Percentiles rank a stretch among this genome's conserved stretches.
phyloP scores from a whole-genome alignment of 2,113 vertebrate species.

The Oncorhynchus keta region DNA sequence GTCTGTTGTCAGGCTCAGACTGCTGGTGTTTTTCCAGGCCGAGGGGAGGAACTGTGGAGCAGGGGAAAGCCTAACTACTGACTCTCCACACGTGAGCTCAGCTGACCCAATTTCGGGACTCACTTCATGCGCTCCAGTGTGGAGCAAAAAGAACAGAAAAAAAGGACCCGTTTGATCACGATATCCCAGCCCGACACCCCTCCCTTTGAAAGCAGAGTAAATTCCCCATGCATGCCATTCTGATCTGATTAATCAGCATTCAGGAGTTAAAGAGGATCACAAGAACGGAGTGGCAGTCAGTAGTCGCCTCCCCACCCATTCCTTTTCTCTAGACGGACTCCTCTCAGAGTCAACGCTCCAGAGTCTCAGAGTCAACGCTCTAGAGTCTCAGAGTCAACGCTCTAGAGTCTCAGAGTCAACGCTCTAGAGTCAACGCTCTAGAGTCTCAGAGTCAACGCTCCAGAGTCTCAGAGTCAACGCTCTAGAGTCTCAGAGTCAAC shows the following conservation, averaged over 20 bases:
- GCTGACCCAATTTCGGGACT: constrained; percentile 65
- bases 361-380: neutral
- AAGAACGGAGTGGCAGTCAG: constrained; percentile 14
- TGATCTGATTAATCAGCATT: constrained; percentile 50
- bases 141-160: constrained; percentile 37
- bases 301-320: neutral
- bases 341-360: constrained; percentile 10
- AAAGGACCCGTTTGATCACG: constrained; percentile 51
- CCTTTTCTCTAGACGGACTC: constrained; percentile 14
- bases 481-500: constrained; percentile 6
- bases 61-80: neutral
- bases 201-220: constrained; percentile 33
- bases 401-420: neutral
- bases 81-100: constrained; percentile 54
- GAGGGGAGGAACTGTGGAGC: constrained; percentile 22
- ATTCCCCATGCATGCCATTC: constrained; percentile 44
- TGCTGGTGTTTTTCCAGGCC: constrained; percentile 52
- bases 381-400: neutral
- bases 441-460: neutral
- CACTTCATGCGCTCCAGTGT: constrained; percentile 34
- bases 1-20: constrained; percentile 31
- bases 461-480: neutral
- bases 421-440: neutral
- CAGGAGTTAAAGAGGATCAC: constrained; percentile 38
- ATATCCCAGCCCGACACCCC: constrained; percentile 10